A percentile compares a stretch with the other conserved stretches of the same genome.
Evolutionary conservation across 1,140 invertebrate species (phyloP).

Genomic region (Dinoponera quadriceps): DNA sequence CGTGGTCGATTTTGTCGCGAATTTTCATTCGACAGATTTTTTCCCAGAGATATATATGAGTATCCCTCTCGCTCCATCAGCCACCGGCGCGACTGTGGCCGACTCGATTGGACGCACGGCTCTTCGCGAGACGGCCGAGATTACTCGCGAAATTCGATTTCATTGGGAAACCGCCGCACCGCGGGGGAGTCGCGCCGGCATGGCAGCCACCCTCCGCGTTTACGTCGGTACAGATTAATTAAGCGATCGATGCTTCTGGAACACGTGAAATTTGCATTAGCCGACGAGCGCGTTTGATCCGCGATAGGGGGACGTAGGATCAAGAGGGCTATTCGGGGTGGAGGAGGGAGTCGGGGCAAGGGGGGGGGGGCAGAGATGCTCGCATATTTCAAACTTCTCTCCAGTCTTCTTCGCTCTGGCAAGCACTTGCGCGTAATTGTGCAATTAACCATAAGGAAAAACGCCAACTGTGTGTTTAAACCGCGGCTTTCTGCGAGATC

Average conservation of each 20-base stretch:
- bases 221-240: conserved; percentile 62
- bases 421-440: neutral
- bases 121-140: conserved; percentile 44
- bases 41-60: neutral
- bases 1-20: neutral
- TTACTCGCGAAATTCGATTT: conserved; percentile 60
- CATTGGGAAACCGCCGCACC: conserved; percentile 51
- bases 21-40: neutral
- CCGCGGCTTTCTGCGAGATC: too few relatives aligned
- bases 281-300: conserved; percentile 52
- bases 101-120: conserved; percentile 36
- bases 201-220: conserved; percentile 27
- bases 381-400: conserved; percentile 31
- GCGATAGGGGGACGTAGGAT: neutral
- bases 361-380: neutral
- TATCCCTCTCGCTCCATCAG: conserved; percentile 37
- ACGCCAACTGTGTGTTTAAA: neutral
- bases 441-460: conserved; percentile 1
- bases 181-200: conserved; percentile 45
- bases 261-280: conserved; percentile 62
- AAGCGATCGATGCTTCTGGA: conserved; percentile 61
- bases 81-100: too few relatives aligned
- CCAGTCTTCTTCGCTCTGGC: conserved; percentile 14
- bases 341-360: neutral
- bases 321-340: conserved; percentile 7